These are phyloP conservation scores for Fistularia tabacaria DNA, from an alignment of 2,797 vertebrate species.

Conservation along the genomic window DNA sequence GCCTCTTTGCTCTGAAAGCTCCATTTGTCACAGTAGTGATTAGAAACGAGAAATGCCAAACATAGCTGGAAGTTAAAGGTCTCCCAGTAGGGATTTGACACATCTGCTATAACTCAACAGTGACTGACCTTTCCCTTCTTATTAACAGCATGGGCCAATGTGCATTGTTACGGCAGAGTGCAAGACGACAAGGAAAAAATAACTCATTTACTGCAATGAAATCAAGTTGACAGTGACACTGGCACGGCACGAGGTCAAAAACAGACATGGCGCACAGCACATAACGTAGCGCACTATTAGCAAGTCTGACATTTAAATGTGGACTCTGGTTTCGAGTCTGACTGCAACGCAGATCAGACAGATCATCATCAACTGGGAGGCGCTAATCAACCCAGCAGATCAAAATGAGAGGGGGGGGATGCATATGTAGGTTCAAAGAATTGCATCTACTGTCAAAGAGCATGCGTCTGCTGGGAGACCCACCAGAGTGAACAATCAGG, in stretches of 20 bases:
- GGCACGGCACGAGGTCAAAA: conserved; percentile 51
- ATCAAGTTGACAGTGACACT: conserved; percentile 58
- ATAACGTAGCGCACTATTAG: conserved; percentile 38
- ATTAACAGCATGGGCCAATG: conserved; percentile 70
- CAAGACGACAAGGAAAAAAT: conserved; percentile 39
- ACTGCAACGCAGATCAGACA: conserved; percentile 21
- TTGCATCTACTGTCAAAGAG: conserved; percentile 21
- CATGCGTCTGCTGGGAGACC: conserved; percentile 12
- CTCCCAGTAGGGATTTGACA: conserved; percentile 80
- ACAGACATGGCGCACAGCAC: conserved; percentile 9
- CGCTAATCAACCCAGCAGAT: conserved; percentile 6
- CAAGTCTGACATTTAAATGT: conserved; percentile 62
- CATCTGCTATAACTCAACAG: conserved; percentile 80
- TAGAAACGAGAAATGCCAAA: conserved; percentile 82
- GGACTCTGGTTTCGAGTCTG: conserved; percentile 10
- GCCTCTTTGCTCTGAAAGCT: conserved; percentile 69
- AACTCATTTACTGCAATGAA: conserved; percentile 58
- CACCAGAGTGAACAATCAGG: conserved; percentile 4
- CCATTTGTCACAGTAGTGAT: conserved; percentile 78
- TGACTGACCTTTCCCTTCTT: conserved; percentile 80
- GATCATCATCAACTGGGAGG: conserved; percentile 43
- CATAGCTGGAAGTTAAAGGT: conserved; percentile 84
- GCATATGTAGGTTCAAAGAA: conserved; percentile 23
- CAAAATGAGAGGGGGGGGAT: background rate
- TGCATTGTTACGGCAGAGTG: conserved; percentile 60